Conservation (phyloP, 1,140 invertebrate species). For the Ceratosolen solmsi region DNA sequence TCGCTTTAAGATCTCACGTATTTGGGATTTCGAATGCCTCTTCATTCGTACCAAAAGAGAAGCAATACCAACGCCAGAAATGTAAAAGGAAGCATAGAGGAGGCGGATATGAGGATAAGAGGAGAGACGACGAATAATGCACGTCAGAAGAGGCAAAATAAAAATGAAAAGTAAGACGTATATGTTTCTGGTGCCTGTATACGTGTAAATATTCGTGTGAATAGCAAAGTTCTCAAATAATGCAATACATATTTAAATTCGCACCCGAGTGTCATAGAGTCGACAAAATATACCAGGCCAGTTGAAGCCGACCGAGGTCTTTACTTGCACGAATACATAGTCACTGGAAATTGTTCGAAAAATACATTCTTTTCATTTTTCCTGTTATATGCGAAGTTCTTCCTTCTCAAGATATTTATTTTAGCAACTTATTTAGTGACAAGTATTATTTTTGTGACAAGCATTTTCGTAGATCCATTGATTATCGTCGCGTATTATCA, state of each 20-base stretch:
- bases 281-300: background rate
- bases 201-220: background rate
- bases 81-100: background rate
- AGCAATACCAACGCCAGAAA: background rate
- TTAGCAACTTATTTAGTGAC: too few species aligned
- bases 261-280: background rate
- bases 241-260: slow-evolving; percentile 33
- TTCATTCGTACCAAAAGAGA: background rate
- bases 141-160: background rate
- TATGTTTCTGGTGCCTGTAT: background rate
- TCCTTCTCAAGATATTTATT: too few species aligned
- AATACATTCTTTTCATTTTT: background rate
- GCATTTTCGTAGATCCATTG: too few species aligned
- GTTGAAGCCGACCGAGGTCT: background rate
- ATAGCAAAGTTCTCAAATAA: background rate
- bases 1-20: slow-evolving; percentile 38
- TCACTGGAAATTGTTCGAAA: background rate
- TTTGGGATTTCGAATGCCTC: slow-evolving; percentile 24
- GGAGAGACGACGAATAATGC: background rate
- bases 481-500: too few species aligned
- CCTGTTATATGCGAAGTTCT: background rate
- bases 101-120: background rate
- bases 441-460: too few species aligned
- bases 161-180: background rate
- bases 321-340: background rate